Evolutionary conservation across 2,888 invertebrate genomes (phyloP).

Genomic region (Crocallis elinguaria): DNA sequence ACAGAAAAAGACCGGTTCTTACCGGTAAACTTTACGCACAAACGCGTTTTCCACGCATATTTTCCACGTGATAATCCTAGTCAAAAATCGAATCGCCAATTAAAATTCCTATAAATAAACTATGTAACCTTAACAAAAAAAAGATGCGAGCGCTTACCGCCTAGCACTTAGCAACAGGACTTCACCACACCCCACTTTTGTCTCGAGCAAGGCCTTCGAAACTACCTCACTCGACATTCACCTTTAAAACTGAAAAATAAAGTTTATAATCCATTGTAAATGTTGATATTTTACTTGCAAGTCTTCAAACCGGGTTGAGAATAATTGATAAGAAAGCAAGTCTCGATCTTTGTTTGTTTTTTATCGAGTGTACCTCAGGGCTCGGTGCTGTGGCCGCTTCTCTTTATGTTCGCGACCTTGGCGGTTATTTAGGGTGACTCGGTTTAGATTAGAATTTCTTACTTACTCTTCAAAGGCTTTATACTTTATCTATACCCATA

Average conservation of each 20-base stretch:
- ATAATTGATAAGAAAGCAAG: constrained; percentile 57
- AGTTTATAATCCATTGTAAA: constrained; percentile 6
- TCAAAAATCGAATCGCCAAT: background rate
- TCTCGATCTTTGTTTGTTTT: constrained; percentile 48
- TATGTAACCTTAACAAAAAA: constrained; percentile 5
- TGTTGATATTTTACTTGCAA: constrained; percentile 41
- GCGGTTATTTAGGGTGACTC: constrained; percentile 10
- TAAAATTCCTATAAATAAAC: constrained; percentile 11
- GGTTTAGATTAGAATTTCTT: constrained; percentile 6
- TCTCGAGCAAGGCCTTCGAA: constrained; percentile 59
- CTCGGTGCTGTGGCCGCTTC: constrained; percentile 30
- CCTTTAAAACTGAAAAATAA: constrained; percentile 3
- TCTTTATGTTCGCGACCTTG: constrained; percentile 28
- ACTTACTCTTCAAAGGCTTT: background rate
- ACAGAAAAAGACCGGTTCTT: no score
- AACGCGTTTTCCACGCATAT: background rate
- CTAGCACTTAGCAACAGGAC: constrained; percentile 60
- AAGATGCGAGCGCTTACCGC: constrained; percentile 16
- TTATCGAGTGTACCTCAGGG: constrained; percentile 42
- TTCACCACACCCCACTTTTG: constrained; percentile 56
- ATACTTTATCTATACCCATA: background rate
- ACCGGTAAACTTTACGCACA: background rate
- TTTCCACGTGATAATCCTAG: background rate
- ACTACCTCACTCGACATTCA: constrained; percentile 25
- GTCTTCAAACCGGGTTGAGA: constrained; percentile 52